Base-by-base conservation (phyloP, 1,140 invertebrate genomes). In the Microplitis mediator region DNA sequence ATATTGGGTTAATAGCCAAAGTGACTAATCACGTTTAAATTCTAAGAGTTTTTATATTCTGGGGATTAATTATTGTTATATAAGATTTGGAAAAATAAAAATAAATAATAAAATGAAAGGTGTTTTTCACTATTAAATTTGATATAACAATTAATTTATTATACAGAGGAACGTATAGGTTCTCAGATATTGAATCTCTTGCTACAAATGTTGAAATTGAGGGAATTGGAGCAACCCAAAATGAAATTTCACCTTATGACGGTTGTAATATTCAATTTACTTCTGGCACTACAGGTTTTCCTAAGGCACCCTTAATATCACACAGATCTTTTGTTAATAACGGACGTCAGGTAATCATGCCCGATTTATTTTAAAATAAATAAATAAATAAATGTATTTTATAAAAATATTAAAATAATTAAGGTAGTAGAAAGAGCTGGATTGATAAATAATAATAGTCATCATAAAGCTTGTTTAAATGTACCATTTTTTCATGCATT, bases 401-500 rank as follows among this genome's bases (percentile, higher is more conserved):
- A 54, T 14, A 51, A 45, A 4, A 56, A 56, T 56, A 45, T 16
- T 5, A 34, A 35, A 34, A 36, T 16, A 8, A 50, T 65, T 51
- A 4, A 92, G 80, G 84, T 90, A 54, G 91, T 91, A 0, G 84
- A 87, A 66, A 88, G 94, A 72, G 83, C 90, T n/a, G 88, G 89
- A 51, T 87, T 92, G 58, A 77, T 90, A 58, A 78, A 86, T 65
- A 85, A 85, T 54, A 78, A 86, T 65, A 85, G 85, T 54, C 87
- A 88, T 66, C 87, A 88, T 36, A 89, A 78, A 74, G 83, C 95
- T 52, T 97, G 95, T 79, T 78, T 93, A 0, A 92, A 96, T 83
- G 94, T 95, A 0, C 97, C 97, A 0, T 88, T 98, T 11, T 99
- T 98, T 82, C 98, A 99, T 82, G 96, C 93, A 13, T 96, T 94